phyloP scores from a whole-genome alignment of 2,888 invertebrate genomes.

The Drosophila maculinotata region DNA sequence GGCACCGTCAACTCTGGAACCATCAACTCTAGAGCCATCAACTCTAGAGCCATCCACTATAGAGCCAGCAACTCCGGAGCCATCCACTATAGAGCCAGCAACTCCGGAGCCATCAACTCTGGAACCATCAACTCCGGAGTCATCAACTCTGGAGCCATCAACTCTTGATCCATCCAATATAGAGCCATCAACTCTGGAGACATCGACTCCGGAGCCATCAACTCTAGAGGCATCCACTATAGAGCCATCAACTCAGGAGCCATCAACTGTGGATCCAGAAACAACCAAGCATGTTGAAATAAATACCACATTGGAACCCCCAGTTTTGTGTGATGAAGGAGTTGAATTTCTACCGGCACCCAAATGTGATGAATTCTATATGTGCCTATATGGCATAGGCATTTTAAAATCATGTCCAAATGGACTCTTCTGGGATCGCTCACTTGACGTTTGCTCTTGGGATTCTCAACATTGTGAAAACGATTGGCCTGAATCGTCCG shows the following conservation, averaged over 20 bases:
- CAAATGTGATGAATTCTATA: conserved; percentile 9
- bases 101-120: neutral
- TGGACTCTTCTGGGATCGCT: conserved; percentile 7
- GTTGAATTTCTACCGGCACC: conserved; percentile 5
- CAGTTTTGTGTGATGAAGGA: neutral
- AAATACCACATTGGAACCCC: neutral
- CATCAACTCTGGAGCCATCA: neutral
- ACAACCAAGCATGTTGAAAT: neutral
- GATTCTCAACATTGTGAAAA: neutral
- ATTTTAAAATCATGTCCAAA: neutral
- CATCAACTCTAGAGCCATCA: neutral
- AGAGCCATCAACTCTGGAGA: neutral
- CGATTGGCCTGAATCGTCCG: neutral
- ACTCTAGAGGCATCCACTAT: neutral
- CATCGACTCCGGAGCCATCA: neutral
- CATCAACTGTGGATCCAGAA: neutral
- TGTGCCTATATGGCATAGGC: neutral
- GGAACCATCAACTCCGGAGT: neutral
- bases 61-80: neutral
- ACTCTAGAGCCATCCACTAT: neutral
- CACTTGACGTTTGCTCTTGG: conserved; percentile 1
- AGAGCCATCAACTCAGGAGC: neutral
- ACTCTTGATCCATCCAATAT: neutral
- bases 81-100: neutral
- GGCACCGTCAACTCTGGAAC: neutral